Percentiles rank a stretch among this genome's conserved stretches.
Evolutionary conservation across 2,888 invertebrate genomes (phyloP).

Genomic region (Troides helena): DNA sequence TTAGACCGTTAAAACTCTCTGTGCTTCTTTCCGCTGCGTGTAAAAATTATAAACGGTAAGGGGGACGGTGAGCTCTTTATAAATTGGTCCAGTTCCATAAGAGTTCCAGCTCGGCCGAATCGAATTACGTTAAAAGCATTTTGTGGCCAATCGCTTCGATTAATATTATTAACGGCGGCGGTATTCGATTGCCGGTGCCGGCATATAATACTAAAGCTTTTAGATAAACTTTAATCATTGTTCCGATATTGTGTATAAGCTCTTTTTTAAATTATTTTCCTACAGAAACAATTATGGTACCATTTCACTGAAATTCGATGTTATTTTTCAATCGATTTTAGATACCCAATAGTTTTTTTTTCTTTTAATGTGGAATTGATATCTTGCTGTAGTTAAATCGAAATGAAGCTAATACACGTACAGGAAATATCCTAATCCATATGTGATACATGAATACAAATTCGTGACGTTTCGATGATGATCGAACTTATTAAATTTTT

Average conservation of each 20-base stretch:
- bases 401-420: neutral
- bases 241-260: constrained; percentile 19
- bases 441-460: neutral
- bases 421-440: neutral
- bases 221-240: constrained; percentile 31
- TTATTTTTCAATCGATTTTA: neutral
- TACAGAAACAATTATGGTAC: constrained; percentile 15
- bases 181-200: constrained; percentile 63
- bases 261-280: constrained; percentile 15
- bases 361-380: neutral
- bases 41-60: constrained; percentile 42
- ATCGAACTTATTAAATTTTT: neutral
- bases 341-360: neutral
- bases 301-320: constrained; percentile 17
- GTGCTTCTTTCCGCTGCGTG: constrained; percentile 41
- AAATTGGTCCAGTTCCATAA: constrained; percentile 62
- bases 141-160: constrained; percentile 73
- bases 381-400: neutral
- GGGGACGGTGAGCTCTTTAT: constrained; percentile 50
- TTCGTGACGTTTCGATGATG: neutral
- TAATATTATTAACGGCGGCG: constrained; percentile 66
- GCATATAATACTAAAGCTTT: constrained; percentile 37
- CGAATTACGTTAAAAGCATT: constrained; percentile 76
- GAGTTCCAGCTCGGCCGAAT: constrained; percentile 69
- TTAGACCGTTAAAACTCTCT: constrained; percentile 54